phyloP scores from a whole-genome alignment of 2,888 invertebrate species.

The Pterobdella sp. region DNA sequence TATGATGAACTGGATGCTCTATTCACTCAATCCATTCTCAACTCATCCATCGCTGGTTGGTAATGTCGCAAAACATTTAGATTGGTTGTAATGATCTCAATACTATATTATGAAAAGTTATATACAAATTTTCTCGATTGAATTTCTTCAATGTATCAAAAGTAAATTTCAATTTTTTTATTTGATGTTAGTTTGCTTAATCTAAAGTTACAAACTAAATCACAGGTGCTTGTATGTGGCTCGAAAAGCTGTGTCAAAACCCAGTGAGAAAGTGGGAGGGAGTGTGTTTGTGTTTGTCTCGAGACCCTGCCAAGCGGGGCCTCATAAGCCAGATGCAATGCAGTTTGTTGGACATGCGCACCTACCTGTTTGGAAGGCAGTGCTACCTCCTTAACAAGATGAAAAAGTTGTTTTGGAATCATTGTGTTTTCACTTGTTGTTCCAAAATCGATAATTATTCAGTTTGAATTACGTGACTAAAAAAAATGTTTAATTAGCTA shows the following conservation, averaged over 20 bases:
- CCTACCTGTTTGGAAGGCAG: constrained; percentile 86
- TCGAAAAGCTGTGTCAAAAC: constrained; percentile 69
- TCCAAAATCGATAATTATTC: too few relatives aligned
- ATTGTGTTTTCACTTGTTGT: too few relatives aligned
- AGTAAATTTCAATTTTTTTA: constrained; percentile 4
- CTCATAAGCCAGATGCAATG: constrained; percentile 54
- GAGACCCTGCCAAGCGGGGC: constrained; percentile 46
- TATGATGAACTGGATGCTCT: constrained; percentile 94
- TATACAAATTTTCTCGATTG: constrained; percentile 10
- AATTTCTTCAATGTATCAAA: neutral
- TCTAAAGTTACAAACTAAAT: neutral
- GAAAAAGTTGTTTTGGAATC: constrained; percentile 60
- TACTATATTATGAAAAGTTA: neutral
- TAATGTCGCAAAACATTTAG: neutral
- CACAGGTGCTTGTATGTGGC: constrained; percentile 73
- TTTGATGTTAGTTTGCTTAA: neutral
- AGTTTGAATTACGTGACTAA: too few relatives aligned
- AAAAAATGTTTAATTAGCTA: too few relatives aligned
- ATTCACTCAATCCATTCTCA: constrained; percentile 89
- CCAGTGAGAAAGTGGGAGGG: constrained; percentile 71
- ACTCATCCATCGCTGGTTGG: constrained; percentile 70
- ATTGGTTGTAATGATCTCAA: neutral
- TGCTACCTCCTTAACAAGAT: constrained; percentile 64
- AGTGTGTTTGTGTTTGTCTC: constrained; percentile 56
- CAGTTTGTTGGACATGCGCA: constrained; percentile 78